Conservation (phyloP, 1,140 invertebrate species). For the Drosophila albomicans region DNA sequence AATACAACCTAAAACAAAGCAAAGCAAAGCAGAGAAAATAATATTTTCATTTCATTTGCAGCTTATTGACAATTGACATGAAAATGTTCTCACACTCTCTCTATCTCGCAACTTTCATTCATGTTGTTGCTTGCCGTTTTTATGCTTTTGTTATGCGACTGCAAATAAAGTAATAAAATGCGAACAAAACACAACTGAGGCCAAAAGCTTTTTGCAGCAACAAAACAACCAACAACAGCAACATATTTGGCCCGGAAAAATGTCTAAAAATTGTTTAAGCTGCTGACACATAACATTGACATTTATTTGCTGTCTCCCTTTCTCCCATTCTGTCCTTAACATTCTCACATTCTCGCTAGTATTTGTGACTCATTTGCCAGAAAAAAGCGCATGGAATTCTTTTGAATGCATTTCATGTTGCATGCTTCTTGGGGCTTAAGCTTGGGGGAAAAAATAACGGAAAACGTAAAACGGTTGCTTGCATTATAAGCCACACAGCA, state of each 20-base stretch:
- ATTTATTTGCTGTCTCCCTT: slow-evolving; percentile 35
- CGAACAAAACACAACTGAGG: slow-evolving; percentile 25
- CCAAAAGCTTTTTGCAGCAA: slow-evolving; percentile 43
- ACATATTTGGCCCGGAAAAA: slow-evolving; percentile 45
- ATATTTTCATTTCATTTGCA: slow-evolving; percentile 85
- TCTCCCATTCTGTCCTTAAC: not conserved
- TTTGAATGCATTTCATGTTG: slow-evolving; percentile 44
- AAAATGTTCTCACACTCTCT: slow-evolving; percentile 51
- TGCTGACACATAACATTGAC: slow-evolving; percentile 58
- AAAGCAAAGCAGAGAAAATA: slow-evolving; percentile 46
- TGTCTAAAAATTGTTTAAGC: slow-evolving; percentile 52
- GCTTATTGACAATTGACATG: slow-evolving; percentile 85
- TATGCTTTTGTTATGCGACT: slow-evolving; percentile 77
- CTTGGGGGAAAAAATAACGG: too few relatives aligned
- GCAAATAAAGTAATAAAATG: slow-evolving; percentile 80
- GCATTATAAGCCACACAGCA: not conserved
- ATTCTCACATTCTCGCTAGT: not conserved
- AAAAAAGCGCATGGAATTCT: slow-evolving; percentile 39
- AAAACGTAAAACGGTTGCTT: not conserved
- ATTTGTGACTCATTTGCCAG: slow-evolving; percentile 44
- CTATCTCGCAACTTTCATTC: not conserved
- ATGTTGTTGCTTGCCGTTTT: slow-evolving; percentile 56
- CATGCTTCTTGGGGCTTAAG: slow-evolving; percentile 8
- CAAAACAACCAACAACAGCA: slow-evolving; percentile 2
- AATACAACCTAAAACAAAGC: slow-evolving; percentile 1